These are phyloP conservation scores for Hylaea fasciaria DNA, from an alignment of 2,888 invertebrate species.

Conservation along the genomic window DNA sequence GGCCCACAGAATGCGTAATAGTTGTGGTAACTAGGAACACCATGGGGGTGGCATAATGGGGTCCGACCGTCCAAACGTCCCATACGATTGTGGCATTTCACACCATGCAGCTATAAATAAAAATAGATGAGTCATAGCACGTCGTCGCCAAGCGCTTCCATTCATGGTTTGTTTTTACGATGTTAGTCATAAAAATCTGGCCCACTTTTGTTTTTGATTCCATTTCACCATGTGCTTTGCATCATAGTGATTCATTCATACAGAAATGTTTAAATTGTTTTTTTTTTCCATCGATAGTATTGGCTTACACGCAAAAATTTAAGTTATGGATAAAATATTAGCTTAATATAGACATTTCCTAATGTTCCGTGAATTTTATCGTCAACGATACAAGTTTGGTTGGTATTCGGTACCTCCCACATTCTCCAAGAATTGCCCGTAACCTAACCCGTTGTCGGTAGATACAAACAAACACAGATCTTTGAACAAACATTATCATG, in stretches of 20 bases:
- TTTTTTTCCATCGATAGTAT: too few relatives aligned
- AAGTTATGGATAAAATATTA: too few relatives aligned
- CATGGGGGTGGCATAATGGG: conserved; percentile 71
- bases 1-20: conserved; percentile 30
- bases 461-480: conserved; percentile 52
- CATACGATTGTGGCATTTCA: conserved; percentile 67
- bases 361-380: too few relatives aligned
- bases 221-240: conserved; percentile 16
- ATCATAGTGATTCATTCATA: background rate
- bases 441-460: conserved; percentile 49
- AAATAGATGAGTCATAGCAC: conserved; percentile 44
- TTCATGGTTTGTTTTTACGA: conserved; percentile 31
- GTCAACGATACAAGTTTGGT: background rate
- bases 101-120: conserved; percentile 55
- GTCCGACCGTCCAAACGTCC: conserved; percentile 58
- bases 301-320: too few relatives aligned
- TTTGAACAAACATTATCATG: conserved; percentile 58
- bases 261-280: background rate
- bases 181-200: conserved; percentile 23
- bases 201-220: conserved; percentile 25
- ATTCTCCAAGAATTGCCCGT: conserved; percentile 33
- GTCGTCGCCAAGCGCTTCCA: conserved; percentile 33
- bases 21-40: conserved; percentile 44
- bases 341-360: too few relatives aligned
- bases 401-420: conserved; percentile 28